Base-by-base conservation (phyloP, 2,797 vertebrate species). In the Petrocephalus sullivani region DNA sequence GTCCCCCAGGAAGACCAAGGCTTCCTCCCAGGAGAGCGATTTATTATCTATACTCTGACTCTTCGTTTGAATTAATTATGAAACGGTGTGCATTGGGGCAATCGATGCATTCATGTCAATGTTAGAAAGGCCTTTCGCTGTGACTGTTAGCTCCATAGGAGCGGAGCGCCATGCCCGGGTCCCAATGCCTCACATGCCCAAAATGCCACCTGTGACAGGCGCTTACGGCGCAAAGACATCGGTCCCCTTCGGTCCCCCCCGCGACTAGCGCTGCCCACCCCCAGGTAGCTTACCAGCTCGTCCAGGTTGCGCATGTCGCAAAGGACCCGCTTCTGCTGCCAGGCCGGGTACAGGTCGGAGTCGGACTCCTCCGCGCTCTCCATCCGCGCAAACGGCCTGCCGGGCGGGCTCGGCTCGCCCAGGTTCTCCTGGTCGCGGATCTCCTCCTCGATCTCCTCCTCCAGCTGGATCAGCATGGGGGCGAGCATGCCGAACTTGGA, bases 361-460 rank as follows among this genome's bases (percentile, higher is more conserved):
- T 33, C 87, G 0, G 89, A 93, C 82, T 89, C 91, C 49, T 94
- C 92, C 89, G 89, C 90, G 60, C 88, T 90, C 87, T 92, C 84
- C 21, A 58, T 53, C 12, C 49, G 53, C 16, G 12, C 28, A 88
- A 91, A 93, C 33, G 93, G 90, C 91, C 94, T 95, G 91, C 90
- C 91, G 33, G 94, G 93, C 3, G 94, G 91, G 85, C 93, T 95
- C 87, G 92, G 91, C 54, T 94, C 93, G 81, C 91, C 88, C 82
- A 91, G 91, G 89, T 91, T 94, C 90, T 95, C 94, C 85, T 96
- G 95, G 86, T 97, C 97, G 3, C 96, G 94, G 88, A 98, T 97
- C 94, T 99, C 98, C 92, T 96, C 96, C 88, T 99, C 98, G 0
- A 99, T 99, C 95, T 99, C 98, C 93, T 99, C 97, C 92, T 99